A percentile compares a stretch with the other conserved stretches of the same genome.
Evolutionary conservation across 2,888 invertebrate genomes (phyloP).

Genomic region (Choreutis nemorana): DNA sequence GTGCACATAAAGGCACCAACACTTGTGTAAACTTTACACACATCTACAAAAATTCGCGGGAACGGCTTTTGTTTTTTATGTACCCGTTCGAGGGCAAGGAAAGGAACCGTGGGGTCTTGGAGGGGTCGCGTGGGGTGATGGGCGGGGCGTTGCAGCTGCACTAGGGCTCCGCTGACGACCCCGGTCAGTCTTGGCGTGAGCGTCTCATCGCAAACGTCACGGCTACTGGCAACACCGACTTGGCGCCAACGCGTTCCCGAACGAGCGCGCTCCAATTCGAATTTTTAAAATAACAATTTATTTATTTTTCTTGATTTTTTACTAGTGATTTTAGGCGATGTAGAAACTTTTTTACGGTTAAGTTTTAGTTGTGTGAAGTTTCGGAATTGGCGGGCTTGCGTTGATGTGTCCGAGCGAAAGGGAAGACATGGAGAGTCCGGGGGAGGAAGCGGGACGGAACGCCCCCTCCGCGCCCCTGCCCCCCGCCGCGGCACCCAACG

Average conservation of each 20-base stretch:
- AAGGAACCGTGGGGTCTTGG: conserved; percentile 39
- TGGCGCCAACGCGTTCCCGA: conserved; percentile 20
- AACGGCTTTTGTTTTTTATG: conserved; percentile 39
- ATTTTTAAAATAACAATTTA: not conserved
- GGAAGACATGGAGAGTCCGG: conserved; percentile 56
- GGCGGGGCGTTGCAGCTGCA: conserved; percentile 60
- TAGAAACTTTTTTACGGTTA: not conserved
- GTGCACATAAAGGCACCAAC: conserved; percentile 26
- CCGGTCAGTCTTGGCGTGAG: conserved; percentile 49
- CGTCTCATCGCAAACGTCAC: conserved; percentile 41
- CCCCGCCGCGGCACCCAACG: conserved; percentile 57
- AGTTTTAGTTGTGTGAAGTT: conserved; percentile 36
- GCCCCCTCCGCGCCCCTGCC: conserved; percentile 47
- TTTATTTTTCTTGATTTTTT: conserved; percentile 3
- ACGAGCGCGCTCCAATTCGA: conserved; percentile 4
- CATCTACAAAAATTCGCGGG: conserved; percentile 20
- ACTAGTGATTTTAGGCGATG: not conserved
- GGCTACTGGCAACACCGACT: conserved; percentile 23
- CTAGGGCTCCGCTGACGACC: conserved; percentile 35
- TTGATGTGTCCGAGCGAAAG: conserved; percentile 60
- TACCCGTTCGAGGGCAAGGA: conserved; percentile 40
- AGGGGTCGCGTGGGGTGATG: conserved; percentile 50
- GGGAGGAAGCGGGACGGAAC: conserved; percentile 56
- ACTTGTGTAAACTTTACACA: conserved; percentile 21
- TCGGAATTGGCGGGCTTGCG: conserved; percentile 44